These are phyloP conservation scores for Nesidiocoris tenuis DNA, from an alignment of 2,888 invertebrate species.

Conservation along the genomic window DNA sequence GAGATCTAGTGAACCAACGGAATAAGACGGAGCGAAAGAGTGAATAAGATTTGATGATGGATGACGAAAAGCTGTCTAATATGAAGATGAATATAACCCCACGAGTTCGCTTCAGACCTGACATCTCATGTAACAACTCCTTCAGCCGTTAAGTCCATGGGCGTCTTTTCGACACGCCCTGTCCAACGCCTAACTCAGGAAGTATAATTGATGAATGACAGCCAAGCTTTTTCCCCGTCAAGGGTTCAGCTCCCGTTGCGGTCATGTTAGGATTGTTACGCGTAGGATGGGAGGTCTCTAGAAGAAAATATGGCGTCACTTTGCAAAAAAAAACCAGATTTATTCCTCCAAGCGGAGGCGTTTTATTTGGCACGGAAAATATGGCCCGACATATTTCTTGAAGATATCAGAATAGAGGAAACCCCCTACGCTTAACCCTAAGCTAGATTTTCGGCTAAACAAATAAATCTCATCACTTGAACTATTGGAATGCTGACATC, in stretches of 20 bases:
- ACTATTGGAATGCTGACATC: too few relatives aligned
- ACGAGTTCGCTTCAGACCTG: not conserved
- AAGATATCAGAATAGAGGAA: too few relatives aligned
- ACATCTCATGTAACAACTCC: slow-evolving; percentile 17
- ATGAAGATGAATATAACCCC: slow-evolving; percentile 32
- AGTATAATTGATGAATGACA: not conserved
- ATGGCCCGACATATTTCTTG: too few relatives aligned
- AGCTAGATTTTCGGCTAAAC: too few relatives aligned
- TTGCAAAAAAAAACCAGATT: not conserved
- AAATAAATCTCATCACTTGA: too few relatives aligned
- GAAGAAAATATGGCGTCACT: not conserved
- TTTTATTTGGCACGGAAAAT: too few relatives aligned
- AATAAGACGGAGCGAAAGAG: not conserved
- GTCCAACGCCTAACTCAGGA: not conserved
- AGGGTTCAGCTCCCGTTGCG: not conserved
- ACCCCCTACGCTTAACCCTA: too few relatives aligned
- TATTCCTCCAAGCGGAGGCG: not conserved
- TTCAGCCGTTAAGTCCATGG: not conserved
- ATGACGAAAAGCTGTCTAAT: slow-evolving; percentile 30
- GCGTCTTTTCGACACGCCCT: not conserved
- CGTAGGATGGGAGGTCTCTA: not conserved
- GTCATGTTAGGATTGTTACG: not conserved
- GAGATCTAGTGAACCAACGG: not conserved
- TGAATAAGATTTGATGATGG: slow-evolving; percentile 35
- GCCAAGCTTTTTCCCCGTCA: not conserved